Percentiles rank a stretch among this genome's conserved stretches.
These are phyloP conservation scores for Leiothrix lutea DNA, from an alignment of 2,113 vertebrate species.

Conservation along the genomic window DNA sequence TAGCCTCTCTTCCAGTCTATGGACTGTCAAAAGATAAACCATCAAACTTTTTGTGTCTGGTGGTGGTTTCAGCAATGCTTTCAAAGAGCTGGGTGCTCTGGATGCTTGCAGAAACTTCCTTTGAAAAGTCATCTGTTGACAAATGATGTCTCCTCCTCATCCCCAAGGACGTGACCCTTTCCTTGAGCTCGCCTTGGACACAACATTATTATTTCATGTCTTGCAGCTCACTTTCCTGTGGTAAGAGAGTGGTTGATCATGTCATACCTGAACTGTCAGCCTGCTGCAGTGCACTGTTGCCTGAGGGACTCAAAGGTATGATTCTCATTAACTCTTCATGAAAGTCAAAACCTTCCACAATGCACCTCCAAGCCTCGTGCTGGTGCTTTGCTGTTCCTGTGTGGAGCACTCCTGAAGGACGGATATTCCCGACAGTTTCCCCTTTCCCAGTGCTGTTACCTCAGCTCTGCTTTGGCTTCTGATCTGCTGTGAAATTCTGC, in stretches of 20 bases:
- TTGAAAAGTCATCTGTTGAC: not conserved
- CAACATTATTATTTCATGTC: not conserved
- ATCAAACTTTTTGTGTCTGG: not conserved
- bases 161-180: not conserved
- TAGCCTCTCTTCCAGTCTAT: not conserved
- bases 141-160: not conserved
- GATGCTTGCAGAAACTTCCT: not conserved
- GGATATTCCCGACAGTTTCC: not conserved
- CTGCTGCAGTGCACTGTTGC: not conserved
- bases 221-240: not conserved
- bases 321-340: not conserved
- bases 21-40: not conserved
- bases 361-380: not conserved
- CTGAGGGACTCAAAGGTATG: not conserved
- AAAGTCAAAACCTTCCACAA: not conserved
- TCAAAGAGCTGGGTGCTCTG: not conserved
- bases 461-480: not conserved
- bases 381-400: not conserved
- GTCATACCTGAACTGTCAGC: not conserved
- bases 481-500: not conserved
- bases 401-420: not conserved
- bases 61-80: not conserved
- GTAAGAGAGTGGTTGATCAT: not conserved
- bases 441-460: not conserved
- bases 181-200: not conserved